Conservation (phyloP, 2,797 vertebrate genomes). For the Siniperca obscura region DNA sequence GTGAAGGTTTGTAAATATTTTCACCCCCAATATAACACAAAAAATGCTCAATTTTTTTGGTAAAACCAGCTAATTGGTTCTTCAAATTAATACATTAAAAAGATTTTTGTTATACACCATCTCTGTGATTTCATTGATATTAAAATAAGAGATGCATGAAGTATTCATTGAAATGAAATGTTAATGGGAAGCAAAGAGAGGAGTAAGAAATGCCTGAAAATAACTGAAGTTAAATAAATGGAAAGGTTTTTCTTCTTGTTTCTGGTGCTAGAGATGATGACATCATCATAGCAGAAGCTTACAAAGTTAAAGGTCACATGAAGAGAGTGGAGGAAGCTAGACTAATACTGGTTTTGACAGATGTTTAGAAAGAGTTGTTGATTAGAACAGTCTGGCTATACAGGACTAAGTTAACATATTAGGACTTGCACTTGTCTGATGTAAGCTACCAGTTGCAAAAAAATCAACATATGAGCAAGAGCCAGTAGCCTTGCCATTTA, state of each 20-base stretch:
- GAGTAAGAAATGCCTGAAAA: background rate
- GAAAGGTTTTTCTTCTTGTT: background rate
- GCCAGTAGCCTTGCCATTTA: background rate
- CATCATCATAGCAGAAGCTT: background rate
- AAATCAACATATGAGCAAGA: background rate
- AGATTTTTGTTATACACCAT: background rate
- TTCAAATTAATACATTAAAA: background rate
- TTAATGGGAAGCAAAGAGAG: background rate
- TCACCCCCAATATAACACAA: background rate
- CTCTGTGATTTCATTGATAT: background rate
- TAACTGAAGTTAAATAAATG: background rate
- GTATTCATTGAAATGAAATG: background rate
- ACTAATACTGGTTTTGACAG: constrained; percentile 19
- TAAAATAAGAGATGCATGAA: background rate
- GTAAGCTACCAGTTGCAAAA: constrained; percentile 3
- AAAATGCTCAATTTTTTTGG: background rate
- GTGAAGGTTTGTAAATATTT: background rate
- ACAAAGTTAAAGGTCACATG: background rate
- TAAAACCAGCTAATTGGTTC: background rate
- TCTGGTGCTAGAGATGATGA: background rate
- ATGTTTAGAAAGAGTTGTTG: constrained; percentile 12
- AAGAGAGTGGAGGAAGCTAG: background rate
- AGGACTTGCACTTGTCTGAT: constrained; percentile 3
- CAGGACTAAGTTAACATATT: background rate
- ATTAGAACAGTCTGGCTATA: constrained; percentile 1